Conservation (phyloP, 1,140 invertebrate species). For the Phymorhynchus buccinoides region DNA sequence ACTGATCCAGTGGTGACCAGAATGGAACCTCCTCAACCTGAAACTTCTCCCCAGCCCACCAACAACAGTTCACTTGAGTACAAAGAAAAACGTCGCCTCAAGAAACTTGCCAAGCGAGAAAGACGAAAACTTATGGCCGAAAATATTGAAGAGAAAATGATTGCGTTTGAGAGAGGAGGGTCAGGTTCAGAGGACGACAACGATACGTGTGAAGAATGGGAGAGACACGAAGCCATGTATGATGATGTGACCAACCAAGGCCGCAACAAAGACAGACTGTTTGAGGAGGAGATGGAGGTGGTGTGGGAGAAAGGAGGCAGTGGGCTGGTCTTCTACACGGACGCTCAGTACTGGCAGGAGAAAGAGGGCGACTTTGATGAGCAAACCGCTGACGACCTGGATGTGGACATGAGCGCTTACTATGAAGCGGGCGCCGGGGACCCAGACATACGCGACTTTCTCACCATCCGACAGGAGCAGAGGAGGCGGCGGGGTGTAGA, state of each 20-base stretch:
- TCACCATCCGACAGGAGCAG: slow-evolving; percentile 74
- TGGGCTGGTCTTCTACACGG: slow-evolving; percentile 80
- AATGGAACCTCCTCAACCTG: background rate
- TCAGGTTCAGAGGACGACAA: slow-evolving; percentile 37
- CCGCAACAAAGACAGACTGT: slow-evolving; percentile 74
- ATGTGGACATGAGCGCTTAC: slow-evolving; percentile 78
- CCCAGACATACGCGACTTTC: slow-evolving; percentile 73
- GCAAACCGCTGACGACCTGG: slow-evolving; percentile 78
- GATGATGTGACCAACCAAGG: slow-evolving; percentile 77
- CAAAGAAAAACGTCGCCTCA: slow-evolving; percentile 37
- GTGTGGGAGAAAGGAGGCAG: slow-evolving; percentile 80
- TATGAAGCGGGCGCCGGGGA: slow-evolving; percentile 75
- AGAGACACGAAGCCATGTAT: slow-evolving; percentile 77
- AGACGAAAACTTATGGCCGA: slow-evolving; percentile 55
- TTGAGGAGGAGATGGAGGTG: slow-evolving; percentile 78
- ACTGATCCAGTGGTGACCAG: background rate
- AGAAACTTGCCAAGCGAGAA: slow-evolving; percentile 54
- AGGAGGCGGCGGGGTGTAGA: slow-evolving; percentile 63
- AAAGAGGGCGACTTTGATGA: slow-evolving; percentile 78
- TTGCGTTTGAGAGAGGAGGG: slow-evolving; percentile 47
- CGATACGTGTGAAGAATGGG: slow-evolving; percentile 70
- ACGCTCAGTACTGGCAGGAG: slow-evolving; percentile 78
- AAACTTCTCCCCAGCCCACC: background rate
- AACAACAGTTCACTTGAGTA: background rate
- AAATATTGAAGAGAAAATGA: slow-evolving; percentile 67